These are phyloP conservation scores for Uloborus diversus DNA, from an alignment of 1,140 invertebrate genomes.

Conservation along the genomic window DNA sequence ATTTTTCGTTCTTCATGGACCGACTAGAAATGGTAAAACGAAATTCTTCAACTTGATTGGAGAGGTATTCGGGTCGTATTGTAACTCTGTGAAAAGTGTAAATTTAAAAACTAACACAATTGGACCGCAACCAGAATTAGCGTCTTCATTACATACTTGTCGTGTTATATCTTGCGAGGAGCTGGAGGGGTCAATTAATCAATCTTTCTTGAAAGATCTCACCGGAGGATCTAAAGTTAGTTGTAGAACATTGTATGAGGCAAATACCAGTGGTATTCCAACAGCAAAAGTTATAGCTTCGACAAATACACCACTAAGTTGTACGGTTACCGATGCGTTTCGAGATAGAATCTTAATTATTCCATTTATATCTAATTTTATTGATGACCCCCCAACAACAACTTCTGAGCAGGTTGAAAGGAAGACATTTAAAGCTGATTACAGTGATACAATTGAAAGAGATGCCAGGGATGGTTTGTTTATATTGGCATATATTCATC, in stretches of 20 bases:
- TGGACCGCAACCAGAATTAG: constrained; percentile 8
- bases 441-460: not conserved
- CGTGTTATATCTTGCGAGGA: constrained; percentile 7
- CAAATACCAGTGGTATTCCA: constrained; percentile 1
- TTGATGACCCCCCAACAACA: not conserved
- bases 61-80: not conserved
- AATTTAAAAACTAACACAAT: constrained; percentile 10
- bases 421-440: constrained; percentile 1
- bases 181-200: constrained; percentile 13
- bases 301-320: constrained; percentile 1
- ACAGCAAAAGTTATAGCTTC: constrained; percentile 25
- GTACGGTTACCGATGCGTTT: constrained; percentile 16
- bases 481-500: constrained; percentile 2
- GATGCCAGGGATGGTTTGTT: constrained; percentile 2
- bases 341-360: not conserved
- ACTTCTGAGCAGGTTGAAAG: not conserved
- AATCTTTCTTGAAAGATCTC: constrained; percentile 17
- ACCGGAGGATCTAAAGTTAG: constrained; percentile 14
- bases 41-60: constrained; percentile 23
- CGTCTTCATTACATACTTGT: not conserved
- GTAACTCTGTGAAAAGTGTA: not conserved
- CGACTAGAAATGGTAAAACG: constrained; percentile 27
- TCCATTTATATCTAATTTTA: constrained; percentile 8
- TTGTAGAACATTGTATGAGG: constrained; percentile 22
- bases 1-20: constrained; percentile 14